A percentile compares a stretch with the other conserved stretches of the same genome.
Evolutionary conservation across 2,797 vertebrate genomes (phyloP).

Genomic region (Chaenodraco wilsoni): DNA sequence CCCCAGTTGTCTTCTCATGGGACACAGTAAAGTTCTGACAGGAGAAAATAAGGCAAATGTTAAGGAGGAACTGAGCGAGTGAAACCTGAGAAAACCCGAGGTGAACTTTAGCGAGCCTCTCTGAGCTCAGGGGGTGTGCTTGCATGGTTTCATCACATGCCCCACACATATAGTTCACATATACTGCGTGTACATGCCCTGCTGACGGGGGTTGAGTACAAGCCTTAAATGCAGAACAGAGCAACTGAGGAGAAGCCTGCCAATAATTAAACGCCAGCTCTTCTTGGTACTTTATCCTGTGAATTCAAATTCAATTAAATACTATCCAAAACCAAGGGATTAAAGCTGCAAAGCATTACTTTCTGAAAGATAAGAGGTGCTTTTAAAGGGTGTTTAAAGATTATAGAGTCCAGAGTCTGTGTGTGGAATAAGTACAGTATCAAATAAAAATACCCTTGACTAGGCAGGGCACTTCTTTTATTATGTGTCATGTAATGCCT

Average conservation of each 20-base stretch:
- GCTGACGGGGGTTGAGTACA: constrained; percentile 30
- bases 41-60: constrained; percentile 56
- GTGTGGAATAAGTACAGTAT: neutral
- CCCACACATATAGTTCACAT: constrained; percentile 69
- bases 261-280: neutral
- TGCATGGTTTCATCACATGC: constrained; percentile 56
- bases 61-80: constrained; percentile 55
- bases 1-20: constrained; percentile 48
- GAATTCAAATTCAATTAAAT: neutral
- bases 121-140: constrained; percentile 53
- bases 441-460: neutral
- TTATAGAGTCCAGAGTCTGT: neutral
- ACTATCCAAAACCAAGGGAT: neutral
- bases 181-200: constrained; percentile 56
- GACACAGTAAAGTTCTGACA: constrained; percentile 64
- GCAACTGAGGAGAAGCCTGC: constrained; percentile 3
- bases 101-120: constrained; percentile 51
- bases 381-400: neutral
- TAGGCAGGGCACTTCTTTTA: neutral
- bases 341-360: neutral
- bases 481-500: neutral
- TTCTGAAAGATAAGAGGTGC: neutral
- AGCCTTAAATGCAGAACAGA: constrained; percentile 17
- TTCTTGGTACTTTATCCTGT: neutral
- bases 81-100: constrained; percentile 71